phyloP scores from a whole-genome alignment of 2,797 vertebrate genomes.

The Brotula barbata region DNA sequence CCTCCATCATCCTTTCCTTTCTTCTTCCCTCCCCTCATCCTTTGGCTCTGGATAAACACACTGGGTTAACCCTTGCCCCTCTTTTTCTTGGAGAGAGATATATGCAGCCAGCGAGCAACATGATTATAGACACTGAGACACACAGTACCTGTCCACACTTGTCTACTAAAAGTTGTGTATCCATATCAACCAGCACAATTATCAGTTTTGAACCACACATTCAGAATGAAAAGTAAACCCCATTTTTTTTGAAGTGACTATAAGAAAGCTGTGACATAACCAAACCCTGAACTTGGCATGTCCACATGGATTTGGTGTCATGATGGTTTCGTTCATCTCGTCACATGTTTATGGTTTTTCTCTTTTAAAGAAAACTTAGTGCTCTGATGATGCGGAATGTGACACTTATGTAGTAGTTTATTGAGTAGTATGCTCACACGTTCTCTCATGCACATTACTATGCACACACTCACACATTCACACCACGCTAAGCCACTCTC shows the following conservation, averaged over 20 bases:
- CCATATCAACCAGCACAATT: conserved; percentile 15
- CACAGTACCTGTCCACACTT: no score
- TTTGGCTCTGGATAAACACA: conserved; percentile 48
- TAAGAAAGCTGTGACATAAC: no score
- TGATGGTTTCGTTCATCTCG: neutral
- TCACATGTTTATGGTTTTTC: conserved; percentile 25
- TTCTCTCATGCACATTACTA: conserved; percentile 25
- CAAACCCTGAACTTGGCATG: no score
- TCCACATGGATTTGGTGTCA: no score
- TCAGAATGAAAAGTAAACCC: conserved; percentile 43
- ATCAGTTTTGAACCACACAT: conserved; percentile 26
- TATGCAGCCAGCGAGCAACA: conserved; percentile 18
- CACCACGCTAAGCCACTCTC: conserved; percentile 59
- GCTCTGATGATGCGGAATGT: conserved; percentile 24
- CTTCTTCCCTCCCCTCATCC: conserved; percentile 43
- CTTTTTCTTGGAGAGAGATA: conserved; percentile 30
- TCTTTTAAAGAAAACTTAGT: conserved; percentile 36
- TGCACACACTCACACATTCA: conserved; percentile 48
- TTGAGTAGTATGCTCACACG: conserved; percentile 4
- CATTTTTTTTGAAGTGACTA: conserved; percentile 48
- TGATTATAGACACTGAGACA: conserved; percentile 2
- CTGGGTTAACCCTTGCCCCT: conserved; percentile 45
- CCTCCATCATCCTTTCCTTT: conserved; percentile 46
- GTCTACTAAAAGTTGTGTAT: neutral
- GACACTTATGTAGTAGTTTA: no score